phyloP scores from a whole-genome alignment of 2,888 invertebrate genomes.

The Dromius quadrimaculatus region DNA sequence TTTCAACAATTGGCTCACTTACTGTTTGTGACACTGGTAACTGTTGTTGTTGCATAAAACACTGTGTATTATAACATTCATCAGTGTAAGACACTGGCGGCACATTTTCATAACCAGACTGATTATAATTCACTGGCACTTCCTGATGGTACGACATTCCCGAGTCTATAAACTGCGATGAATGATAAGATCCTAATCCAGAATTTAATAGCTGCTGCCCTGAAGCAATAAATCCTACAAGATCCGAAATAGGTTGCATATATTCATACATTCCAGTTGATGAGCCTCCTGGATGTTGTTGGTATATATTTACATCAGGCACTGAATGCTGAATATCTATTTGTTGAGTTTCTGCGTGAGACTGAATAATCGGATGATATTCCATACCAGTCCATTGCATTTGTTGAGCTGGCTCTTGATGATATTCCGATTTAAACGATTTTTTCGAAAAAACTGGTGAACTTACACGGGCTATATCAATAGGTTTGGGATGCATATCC shows the following conservation, averaged over 20 bases:
- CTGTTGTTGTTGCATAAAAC: slow-evolving; percentile 54
- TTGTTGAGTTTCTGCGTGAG: slow-evolving; percentile 38
- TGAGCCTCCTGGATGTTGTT: slow-evolving; percentile 54
- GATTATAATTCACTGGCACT: slow-evolving; percentile 35
- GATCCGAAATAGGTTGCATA: slow-evolving; percentile 67
- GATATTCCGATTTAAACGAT: slow-evolving; percentile 16
- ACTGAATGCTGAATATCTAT: slow-evolving; percentile 51
- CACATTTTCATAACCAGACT: slow-evolving; percentile 31
- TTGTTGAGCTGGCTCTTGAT: slow-evolving; percentile 26
- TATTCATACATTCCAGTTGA: slow-evolving; percentile 65
- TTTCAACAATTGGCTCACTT: slow-evolving; percentile 8
- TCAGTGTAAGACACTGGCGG: slow-evolving; percentile 58
- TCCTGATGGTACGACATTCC: slow-evolving; percentile 45
- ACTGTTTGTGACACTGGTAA: not conserved
- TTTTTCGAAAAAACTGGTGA: not conserved
- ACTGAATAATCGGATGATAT: slow-evolving; percentile 49
- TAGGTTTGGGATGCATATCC: slow-evolving; percentile 9
- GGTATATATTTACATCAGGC: slow-evolving; percentile 10
- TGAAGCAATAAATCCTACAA: slow-evolving; percentile 69
- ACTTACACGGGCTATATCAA: not conserved
- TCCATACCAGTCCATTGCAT: slow-evolving; percentile 37
- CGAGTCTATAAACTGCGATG: slow-evolving; percentile 54
- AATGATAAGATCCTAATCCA: slow-evolving; percentile 67
- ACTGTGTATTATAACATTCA: slow-evolving; percentile 60
- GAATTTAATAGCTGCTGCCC: slow-evolving; percentile 67